Conservation (phyloP, 2,113 vertebrate species). For the Sminthopsis crassicaudata region DNA sequence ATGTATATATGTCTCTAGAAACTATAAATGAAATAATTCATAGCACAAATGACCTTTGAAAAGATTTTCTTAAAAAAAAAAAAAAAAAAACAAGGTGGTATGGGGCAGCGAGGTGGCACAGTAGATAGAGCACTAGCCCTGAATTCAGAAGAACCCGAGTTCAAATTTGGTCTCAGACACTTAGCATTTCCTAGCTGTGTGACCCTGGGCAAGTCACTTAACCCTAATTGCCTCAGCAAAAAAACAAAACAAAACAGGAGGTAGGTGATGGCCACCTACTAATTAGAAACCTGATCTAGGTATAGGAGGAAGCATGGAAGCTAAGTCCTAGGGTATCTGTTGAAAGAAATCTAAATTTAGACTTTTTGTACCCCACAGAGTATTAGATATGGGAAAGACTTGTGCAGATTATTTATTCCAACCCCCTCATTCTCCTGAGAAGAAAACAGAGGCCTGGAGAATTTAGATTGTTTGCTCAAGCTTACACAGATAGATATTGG, state of each 20-base stretch:
- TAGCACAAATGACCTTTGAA: conserved; percentile 63
- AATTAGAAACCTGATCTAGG: conserved; percentile 56
- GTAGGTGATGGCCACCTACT: neutral
- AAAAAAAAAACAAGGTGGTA: neutral
- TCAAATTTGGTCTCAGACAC: too few relatives aligned
- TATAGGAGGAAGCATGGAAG: neutral
- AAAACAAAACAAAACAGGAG: neutral
- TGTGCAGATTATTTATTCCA: neutral
- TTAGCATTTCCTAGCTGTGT: too few relatives aligned
- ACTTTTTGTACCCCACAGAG: neutral
- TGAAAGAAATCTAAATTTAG: conserved; percentile 12
- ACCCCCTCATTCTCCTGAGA: neutral
- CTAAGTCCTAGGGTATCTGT: neutral
- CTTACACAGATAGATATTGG: neutral
- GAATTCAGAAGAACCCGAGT: too few relatives aligned
- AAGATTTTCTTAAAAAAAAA: conserved; percentile 41
- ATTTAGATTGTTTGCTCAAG: neutral
- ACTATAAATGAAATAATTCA: conserved; percentile 34
- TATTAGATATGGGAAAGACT: neutral
- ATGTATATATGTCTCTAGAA: neutral
- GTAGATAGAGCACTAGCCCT: too few relatives aligned
- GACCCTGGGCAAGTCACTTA: too few relatives aligned
- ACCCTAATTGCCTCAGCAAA: too few relatives aligned
- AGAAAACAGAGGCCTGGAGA: neutral
- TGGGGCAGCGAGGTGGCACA: too few relatives aligned